Conservation (phyloP, 1,140 invertebrate genomes). For the Coenobita brevimanus region DNA sequence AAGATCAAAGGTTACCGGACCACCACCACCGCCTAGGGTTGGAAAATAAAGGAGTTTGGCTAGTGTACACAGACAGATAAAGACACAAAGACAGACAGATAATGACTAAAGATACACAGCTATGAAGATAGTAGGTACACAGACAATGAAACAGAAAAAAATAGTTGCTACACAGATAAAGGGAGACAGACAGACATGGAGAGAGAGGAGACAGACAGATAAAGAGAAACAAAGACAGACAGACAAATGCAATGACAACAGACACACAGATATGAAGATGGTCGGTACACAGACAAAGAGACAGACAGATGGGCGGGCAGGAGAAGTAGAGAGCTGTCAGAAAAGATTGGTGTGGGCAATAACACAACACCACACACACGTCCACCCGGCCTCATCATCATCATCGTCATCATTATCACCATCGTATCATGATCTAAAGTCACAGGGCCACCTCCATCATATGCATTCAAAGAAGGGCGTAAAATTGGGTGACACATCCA, state of each 20-base stretch:
- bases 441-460: no score
- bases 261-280: no score
- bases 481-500: no score
- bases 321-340: no score
- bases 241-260: no score
- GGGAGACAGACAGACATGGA: no score
- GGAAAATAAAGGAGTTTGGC: conserved; percentile 16
- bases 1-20: conserved; percentile 35
- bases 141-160: background rate
- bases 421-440: conserved; percentile 70
- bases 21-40: conserved; percentile 21
- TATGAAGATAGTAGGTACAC: background rate
- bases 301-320: no score
- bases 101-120: background rate
- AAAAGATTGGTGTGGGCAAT: conserved; percentile 95
- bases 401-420: conserved; percentile 71
- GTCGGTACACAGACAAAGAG: no score
- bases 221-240: no score
- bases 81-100: background rate
- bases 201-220: no score
- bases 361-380: conserved; percentile 91
- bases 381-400: conserved; percentile 79
- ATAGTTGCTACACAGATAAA: no score
- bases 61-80: background rate
- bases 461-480: no score